Evolutionary conservation across 1,140 invertebrate species (phyloP), one percentile per base, ranked within the genome.

Genomic region (Zaprionus ghesquierei): DNA sequence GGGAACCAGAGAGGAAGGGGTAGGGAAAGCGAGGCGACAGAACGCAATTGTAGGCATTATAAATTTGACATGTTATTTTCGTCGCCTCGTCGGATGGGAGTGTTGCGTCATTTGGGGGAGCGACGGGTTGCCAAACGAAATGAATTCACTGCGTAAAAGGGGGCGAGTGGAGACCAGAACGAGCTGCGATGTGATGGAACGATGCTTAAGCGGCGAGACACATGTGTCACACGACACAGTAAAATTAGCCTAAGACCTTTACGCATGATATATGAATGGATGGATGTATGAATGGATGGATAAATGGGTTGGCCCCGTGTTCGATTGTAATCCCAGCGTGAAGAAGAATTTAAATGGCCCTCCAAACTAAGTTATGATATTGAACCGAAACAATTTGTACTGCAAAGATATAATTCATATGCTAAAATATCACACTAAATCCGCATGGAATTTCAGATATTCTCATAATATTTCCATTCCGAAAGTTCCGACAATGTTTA

Each of bases 11-110:
- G 10, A 12, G 12, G 31, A 33, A 1, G 5, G 3, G 33, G 33
- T 1, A 38, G 35, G 5, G 35, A 5, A 15, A 6, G 2, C 5
- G n/a, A 6, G 13, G 5, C 35, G 35, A 38, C 35, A 41, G 62
- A 81, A 81, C 77, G 75, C 82, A 86, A 86, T 86, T 86, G 82
- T 72, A 79, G 75, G 82, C 79, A 87, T 86, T 86, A 86, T 82
- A 86, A 86, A 86, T 86, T 86, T 86, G 82, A 86, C 82, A 87
- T 86, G 82, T 86, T 86, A 86, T 86, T 86, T 79, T 87, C 78
- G 82, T 86, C 81, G 81, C 79, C 78, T 81, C 75, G 81, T 86
- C 75, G 71, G 53, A 78, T 51, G 23, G 27, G 54, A 51, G 69
- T 56, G 66, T 82, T 78, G 75, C 79, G 75, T 82, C 79, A 82